phyloP scores from a whole-genome alignment of 1,140 invertebrate genomes.

The Chrysoperla carnea region DNA sequence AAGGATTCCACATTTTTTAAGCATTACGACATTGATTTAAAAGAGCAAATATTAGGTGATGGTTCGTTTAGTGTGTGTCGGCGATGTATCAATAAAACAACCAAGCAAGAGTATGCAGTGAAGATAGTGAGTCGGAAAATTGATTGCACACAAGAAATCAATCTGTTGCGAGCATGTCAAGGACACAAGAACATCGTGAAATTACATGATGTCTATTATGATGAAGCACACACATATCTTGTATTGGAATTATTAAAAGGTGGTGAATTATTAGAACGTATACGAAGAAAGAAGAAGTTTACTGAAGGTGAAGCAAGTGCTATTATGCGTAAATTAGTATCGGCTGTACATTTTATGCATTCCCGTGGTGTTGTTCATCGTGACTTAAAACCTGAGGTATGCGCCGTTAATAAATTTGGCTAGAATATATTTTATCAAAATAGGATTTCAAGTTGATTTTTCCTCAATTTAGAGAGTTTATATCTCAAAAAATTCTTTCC shows the following conservation, averaged over 20 bases:
- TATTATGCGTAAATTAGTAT: constrained; percentile 60
- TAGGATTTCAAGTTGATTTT: too few species aligned
- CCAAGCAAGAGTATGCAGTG: constrained; percentile 64
- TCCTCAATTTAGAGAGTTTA: too few species aligned
- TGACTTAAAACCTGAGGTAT: constrained; percentile 73
- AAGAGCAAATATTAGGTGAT: constrained; percentile 57
- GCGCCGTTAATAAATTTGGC: too few species aligned
- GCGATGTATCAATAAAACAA: constrained; percentile 55
- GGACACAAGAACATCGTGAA: constrained; percentile 79
- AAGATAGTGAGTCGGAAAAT: constrained; percentile 75
- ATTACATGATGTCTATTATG: constrained; percentile 63
- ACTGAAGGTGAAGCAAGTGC: constrained; percentile 46
- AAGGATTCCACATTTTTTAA: constrained; percentile 76
- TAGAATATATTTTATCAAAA: too few species aligned
- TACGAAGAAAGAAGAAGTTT: constrained; percentile 42
- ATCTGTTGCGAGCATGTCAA: constrained; percentile 60
- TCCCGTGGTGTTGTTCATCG: constrained; percentile 63
- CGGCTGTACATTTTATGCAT: constrained; percentile 71
- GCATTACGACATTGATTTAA: constrained; percentile 56
- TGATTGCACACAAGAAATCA: constrained; percentile 60
- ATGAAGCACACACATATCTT: constrained; percentile 67
- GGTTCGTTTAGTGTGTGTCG: constrained; percentile 82
- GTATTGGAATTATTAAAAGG: constrained; percentile 74
- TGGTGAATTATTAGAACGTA: constrained; percentile 65
- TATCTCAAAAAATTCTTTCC: too few species aligned